These are phyloP conservation scores for Mylabris sibirica DNA, from an alignment of 2,888 invertebrate genomes.

Conservation along the genomic window DNA sequence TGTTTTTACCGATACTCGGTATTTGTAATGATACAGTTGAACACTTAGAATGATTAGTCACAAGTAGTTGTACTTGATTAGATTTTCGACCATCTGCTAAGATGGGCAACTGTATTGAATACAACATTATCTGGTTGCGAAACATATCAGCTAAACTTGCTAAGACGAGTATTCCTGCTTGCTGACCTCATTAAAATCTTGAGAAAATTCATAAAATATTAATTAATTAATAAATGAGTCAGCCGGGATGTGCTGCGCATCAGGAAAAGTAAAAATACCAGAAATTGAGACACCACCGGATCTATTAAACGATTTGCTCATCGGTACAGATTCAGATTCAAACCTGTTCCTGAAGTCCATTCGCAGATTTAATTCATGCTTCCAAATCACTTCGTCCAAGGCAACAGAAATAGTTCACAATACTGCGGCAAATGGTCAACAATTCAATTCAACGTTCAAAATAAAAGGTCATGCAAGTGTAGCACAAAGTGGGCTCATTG, in stretches of 20 bases:
- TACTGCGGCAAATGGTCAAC: slow-evolving; percentile 12
- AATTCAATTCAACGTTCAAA: slow-evolving; percentile 32
- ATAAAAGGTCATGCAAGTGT: slow-evolving; percentile 36
- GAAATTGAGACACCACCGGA: slow-evolving; percentile 39
- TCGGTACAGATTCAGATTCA: slow-evolving; percentile 34
- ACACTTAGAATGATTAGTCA: too few relatives aligned
- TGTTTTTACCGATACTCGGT: too few relatives aligned
- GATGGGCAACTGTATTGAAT: too few relatives aligned
- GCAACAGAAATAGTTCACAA: slow-evolving; percentile 36
- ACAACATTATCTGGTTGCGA: too few relatives aligned
- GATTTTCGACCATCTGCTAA: too few relatives aligned
- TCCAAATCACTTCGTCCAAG: slow-evolving; percentile 42
- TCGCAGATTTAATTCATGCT: slow-evolving; percentile 36
- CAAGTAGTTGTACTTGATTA: too few relatives aligned
- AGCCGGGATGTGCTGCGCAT: slow-evolving; percentile 39
- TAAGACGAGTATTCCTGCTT: too few relatives aligned
- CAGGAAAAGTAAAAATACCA: slow-evolving; percentile 37
- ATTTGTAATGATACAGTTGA: too few relatives aligned
- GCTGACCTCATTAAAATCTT: too few relatives aligned
- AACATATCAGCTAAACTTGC: too few relatives aligned
- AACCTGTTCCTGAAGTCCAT: slow-evolving; percentile 3
- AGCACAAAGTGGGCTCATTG: slow-evolving; percentile 42
- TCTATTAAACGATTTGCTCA: slow-evolving; percentile 39
- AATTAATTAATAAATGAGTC: too few relatives aligned
- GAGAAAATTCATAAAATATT: too few relatives aligned